phyloP scores from a whole-genome alignment of 2,113 vertebrate species.

The Callorhinus ursinus region DNA sequence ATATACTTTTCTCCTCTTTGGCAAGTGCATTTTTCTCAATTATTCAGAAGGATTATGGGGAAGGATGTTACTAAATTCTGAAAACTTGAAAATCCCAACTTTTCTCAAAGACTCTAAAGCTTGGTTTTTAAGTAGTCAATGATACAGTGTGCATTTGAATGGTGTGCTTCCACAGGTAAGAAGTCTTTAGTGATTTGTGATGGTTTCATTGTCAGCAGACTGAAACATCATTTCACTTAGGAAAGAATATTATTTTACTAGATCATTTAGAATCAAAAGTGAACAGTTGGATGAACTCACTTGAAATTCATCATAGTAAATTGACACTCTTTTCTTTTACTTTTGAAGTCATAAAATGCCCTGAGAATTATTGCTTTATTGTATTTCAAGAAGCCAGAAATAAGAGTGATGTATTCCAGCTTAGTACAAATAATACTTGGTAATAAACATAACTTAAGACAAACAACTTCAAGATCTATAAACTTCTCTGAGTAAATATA shows the following conservation, averaged over 20 bases:
- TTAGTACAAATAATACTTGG: neutral
- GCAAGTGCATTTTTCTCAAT: neutral
- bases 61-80: neutral
- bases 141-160: neutral
- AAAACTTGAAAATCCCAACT: neutral
- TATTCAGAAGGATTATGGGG: neutral
- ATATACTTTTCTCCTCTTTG: neutral
- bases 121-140: neutral
- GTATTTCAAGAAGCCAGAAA: neutral
- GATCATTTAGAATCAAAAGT: slow-evolving; percentile 21
- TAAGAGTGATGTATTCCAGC: neutral
- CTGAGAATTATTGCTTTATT: neutral
- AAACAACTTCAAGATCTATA: neutral
- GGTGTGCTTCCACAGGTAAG: neutral
- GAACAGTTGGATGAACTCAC: neutral
- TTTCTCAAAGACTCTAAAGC: neutral
- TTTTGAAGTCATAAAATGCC: neutral
- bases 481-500: neutral
- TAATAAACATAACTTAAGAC: neutral
- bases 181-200: slow-evolving; percentile 43
- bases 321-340: neutral
- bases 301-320: slow-evolving; percentile 32
- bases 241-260: slow-evolving; percentile 53
- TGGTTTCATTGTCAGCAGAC: slow-evolving; percentile 59
- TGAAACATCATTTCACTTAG: slow-evolving; percentile 53